These are phyloP conservation scores for Megalurothrips usitatus DNA, from an alignment of 2,888 invertebrate species.

Conservation along the genomic window DNA sequence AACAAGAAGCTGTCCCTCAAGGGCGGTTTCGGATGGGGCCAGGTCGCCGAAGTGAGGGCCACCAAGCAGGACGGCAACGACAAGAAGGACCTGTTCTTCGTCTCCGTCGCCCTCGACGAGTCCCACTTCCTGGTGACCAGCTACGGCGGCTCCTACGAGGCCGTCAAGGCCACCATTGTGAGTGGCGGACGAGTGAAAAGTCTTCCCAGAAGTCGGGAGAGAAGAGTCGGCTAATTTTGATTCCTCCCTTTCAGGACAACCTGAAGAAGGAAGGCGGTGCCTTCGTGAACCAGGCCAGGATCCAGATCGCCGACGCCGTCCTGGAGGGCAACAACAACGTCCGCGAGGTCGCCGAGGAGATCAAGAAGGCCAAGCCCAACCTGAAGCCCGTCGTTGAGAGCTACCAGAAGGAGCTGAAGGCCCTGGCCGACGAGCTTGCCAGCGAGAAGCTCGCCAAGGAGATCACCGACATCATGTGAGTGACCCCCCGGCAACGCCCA, in stretches of 20 bases:
- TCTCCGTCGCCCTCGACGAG: conserved; percentile 51
- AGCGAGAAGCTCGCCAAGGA: conserved; percentile 65
- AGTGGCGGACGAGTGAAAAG: neutral
- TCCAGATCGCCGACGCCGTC: conserved; percentile 47
- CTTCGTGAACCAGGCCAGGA: conserved; percentile 29
- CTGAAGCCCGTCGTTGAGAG: conserved; percentile 58
- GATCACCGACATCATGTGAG: conserved; percentile 58
- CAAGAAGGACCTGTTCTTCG: conserved; percentile 56
- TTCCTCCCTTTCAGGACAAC: neutral
- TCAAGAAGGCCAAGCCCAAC: conserved; percentile 54
- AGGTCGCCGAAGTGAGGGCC: conserved; percentile 57
- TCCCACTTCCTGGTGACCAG: neutral
- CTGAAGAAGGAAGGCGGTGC: conserved; percentile 33
- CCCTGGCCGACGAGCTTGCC: conserved; percentile 64
- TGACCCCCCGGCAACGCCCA: conserved; percentile 37
- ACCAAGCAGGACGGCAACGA: conserved; percentile 53
- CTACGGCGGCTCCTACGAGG: neutral
- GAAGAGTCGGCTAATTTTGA: no score
- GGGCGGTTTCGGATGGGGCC: conserved; percentile 56
- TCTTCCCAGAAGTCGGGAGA: neutral
- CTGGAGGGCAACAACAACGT: conserved; percentile 50
- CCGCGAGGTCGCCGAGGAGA: conserved; percentile 52
- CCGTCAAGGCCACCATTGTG: neutral
- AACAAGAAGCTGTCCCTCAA: conserved; percentile 54
- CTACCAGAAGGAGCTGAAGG: conserved; percentile 59